These are phyloP conservation scores for Amphiprion clarkii DNA, from an alignment of 2,797 vertebrate genomes.

Conservation along the genomic window DNA sequence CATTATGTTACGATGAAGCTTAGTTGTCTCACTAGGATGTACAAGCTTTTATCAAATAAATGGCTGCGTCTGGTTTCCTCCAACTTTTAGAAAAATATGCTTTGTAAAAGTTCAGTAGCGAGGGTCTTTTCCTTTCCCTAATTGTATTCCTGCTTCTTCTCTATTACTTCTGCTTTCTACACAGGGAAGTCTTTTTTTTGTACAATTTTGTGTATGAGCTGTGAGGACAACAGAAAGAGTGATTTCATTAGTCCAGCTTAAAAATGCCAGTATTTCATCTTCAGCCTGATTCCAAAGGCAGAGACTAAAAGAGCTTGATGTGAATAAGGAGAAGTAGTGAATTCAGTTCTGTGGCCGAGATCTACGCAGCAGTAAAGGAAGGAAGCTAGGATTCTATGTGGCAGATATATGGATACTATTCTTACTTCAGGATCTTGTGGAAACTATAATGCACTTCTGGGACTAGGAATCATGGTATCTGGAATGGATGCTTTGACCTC, in stretches of 20 bases:
- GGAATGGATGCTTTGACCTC: neutral
- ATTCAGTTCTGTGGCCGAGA: neutral
- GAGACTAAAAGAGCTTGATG: neutral
- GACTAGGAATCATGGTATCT: neutral
- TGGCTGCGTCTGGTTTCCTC: too few species aligned
- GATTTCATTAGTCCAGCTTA: neutral
- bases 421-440: neutral
- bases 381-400: neutral
- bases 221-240: too few species aligned
- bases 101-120: too few species aligned
- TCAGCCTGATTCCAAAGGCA: neutral
- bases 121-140: too few species aligned
- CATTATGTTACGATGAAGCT: too few species aligned
- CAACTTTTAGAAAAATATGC: too few species aligned
- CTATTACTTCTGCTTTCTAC: neutral
- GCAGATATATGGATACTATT: slow-evolving; percentile 1
- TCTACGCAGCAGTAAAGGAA: neutral
- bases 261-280: neutral
- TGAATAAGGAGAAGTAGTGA: neutral
- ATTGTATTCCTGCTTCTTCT: neutral
- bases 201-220: too few species aligned
- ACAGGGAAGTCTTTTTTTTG: too few species aligned
- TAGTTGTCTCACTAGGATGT: too few species aligned
- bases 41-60: too few species aligned
- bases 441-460: neutral